Conservation (phyloP, 2,888 invertebrate genomes). For the Agrenia bidenticulata region DNA sequence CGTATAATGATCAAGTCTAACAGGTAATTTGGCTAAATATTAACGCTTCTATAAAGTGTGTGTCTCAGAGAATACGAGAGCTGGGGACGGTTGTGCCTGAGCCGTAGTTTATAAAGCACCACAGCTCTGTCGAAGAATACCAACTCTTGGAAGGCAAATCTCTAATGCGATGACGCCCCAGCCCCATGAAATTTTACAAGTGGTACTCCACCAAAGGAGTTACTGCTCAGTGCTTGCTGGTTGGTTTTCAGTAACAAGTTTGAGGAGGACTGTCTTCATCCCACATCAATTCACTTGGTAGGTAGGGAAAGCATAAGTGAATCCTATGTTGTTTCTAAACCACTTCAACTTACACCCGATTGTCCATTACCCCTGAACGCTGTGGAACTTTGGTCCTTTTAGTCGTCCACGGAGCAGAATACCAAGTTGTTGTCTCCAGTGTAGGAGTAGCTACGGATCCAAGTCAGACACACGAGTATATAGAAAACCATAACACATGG, state of each 20-base stretch:
- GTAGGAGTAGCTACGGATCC: background rate
- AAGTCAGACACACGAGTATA: background rate
- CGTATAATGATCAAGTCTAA: constrained; percentile 5
- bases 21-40: constrained; percentile 4
- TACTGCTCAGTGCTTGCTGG: constrained; percentile 4
- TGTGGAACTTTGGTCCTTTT: background rate
- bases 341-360: background rate
- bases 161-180: constrained; percentile 12
- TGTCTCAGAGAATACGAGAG: too few species aligned
- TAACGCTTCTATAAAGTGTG: background rate
- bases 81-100: too few species aligned
- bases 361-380: background rate
- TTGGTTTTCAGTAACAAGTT: constrained; percentile 18
- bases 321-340: background rate
- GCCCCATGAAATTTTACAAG: constrained; percentile 1
- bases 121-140: too few species aligned
- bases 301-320: background rate
- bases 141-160: constrained; percentile 7
- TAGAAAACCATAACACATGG: constrained; percentile 2
- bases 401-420: background rate
- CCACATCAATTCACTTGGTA: background rate
- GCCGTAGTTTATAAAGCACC: too few species aligned
- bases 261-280: constrained; percentile 15
- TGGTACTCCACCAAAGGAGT: background rate
- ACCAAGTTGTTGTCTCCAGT: background rate